Evolutionary conservation across 2,797 vertebrate species (phyloP).

Genomic region (Pipistrellus nathusii): DNA sequence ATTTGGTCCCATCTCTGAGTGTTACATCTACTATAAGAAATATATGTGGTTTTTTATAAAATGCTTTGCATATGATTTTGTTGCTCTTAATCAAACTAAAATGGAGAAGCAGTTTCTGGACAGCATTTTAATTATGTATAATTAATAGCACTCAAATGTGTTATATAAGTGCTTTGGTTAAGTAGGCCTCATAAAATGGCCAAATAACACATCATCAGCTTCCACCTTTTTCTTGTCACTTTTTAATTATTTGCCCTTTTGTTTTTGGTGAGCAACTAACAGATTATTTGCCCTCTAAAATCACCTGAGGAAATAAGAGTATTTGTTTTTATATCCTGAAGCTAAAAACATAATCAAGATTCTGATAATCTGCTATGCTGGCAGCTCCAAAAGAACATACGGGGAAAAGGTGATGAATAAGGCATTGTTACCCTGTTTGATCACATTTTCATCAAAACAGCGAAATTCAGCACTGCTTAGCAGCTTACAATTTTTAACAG

Average conservation of each 20-base stretch:
- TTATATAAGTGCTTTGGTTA: background rate
- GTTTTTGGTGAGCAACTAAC: background rate
- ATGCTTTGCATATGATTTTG: conserved; percentile 1
- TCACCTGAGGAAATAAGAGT: conserved; percentile 33
- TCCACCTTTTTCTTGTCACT: conserved; percentile 25
- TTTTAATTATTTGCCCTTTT: conserved; percentile 50
- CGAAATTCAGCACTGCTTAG: conserved; percentile 32
- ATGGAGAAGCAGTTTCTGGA: conserved; percentile 7
- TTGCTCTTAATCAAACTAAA: conserved; percentile 32
- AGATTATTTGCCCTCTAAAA: conserved; percentile 49
- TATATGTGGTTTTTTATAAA: background rate
- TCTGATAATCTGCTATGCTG: conserved; percentile 55
- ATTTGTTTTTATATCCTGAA: conserved; percentile 35
- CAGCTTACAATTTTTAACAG: conserved; percentile 56
- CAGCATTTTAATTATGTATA: conserved; percentile 35
- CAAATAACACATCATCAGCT: conserved; percentile 44
- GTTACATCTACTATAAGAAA: background rate
- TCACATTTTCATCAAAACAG: conserved; percentile 63
- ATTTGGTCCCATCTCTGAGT: background rate
- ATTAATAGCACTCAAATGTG: background rate
- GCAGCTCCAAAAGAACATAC: background rate
- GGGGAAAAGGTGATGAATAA: conserved; percentile 22
- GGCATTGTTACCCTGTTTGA: conserved; percentile 36
- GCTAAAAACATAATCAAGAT: conserved; percentile 68
- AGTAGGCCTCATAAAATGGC: background rate